Conservation (phyloP, 2,888 invertebrate species). For the Sarcophaga subvicina region DNA sequence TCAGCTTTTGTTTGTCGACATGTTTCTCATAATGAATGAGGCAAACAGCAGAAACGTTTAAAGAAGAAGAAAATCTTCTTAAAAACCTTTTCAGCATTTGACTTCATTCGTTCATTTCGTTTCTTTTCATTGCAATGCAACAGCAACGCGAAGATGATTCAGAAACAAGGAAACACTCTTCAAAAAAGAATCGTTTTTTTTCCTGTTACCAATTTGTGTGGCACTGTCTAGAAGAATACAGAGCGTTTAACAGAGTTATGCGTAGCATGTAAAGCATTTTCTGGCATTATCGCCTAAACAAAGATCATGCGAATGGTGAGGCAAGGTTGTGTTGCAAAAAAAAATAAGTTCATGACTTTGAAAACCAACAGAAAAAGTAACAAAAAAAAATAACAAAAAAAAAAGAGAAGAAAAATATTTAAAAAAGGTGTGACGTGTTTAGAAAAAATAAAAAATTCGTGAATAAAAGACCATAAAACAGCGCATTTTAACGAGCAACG, state of each 20-base stretch:
- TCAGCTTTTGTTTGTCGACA: background rate
- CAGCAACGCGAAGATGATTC: background rate
- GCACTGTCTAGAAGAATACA: slow-evolving; percentile 17
- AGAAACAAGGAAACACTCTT: background rate
- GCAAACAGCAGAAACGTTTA: background rate
- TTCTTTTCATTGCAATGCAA: background rate
- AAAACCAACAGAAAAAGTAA: background rate
- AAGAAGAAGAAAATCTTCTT: background rate
- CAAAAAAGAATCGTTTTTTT: background rate
- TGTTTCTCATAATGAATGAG: background rate
- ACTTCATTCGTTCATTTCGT: background rate
- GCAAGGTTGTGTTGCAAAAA: background rate
- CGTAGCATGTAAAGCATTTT: slow-evolving; percentile 29
- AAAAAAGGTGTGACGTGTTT: background rate
- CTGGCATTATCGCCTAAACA: background rate
- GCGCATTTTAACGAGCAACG: too few species aligned
- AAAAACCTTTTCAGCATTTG: background rate
- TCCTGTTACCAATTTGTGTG: slow-evolving; percentile 41
- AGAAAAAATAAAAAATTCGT: background rate
- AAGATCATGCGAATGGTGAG: background rate
- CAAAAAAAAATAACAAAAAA: too few species aligned
- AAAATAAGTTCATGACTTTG: background rate
- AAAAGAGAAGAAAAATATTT: too few species aligned
- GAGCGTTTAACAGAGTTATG: slow-evolving; percentile 30
- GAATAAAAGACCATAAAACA: too few species aligned